Percentiles rank a stretch among this genome's conserved stretches.
Evolutionary conservation across 2,888 invertebrate genomes (phyloP).

Genomic region (Timema cristinae): DNA sequence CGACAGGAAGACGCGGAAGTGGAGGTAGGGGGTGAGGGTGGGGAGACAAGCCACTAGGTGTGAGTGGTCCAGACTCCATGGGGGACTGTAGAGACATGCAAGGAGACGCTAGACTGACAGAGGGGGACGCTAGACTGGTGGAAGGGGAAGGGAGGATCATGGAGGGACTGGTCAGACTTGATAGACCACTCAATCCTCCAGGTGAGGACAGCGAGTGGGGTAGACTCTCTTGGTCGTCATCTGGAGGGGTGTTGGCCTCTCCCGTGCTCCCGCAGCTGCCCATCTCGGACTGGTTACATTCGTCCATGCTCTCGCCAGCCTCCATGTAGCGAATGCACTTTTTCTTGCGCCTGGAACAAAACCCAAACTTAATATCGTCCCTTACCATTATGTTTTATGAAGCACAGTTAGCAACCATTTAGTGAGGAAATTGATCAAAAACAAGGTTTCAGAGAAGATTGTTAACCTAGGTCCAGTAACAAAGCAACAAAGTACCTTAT

Average conservation of each 20-base stretch:
- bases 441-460: too few species aligned
- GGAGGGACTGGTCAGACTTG: constrained; percentile 65
- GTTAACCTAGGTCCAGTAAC: too few species aligned
- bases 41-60: constrained; percentile 19
- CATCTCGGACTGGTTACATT: constrained; percentile 63
- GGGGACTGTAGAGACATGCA: constrained; percentile 51
- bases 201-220: constrained; percentile 57
- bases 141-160: constrained; percentile 76
- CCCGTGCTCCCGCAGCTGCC: constrained; percentile 78
- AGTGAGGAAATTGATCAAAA: too few species aligned
- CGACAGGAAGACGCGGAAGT: constrained; percentile 72
- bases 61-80: constrained; percentile 43
- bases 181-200: constrained; percentile 62
- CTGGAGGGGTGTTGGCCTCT: constrained; percentile 63
- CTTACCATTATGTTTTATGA: too few species aligned
- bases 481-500: too few species aligned
- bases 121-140: constrained; percentile 63
- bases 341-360: constrained; percentile 82
- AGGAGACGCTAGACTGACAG: constrained; percentile 55
- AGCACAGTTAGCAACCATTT: too few species aligned
- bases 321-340: constrained; percentile 96
- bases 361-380: constrained; percentile 25
- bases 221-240: constrained; percentile 61
- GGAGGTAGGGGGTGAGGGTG: constrained; percentile 44
- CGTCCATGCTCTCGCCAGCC: constrained; percentile 64